Conservation (phyloP, 37 sponge, comb jelly and placozoan genomes). For the Theonella swinhoei region DNA sequence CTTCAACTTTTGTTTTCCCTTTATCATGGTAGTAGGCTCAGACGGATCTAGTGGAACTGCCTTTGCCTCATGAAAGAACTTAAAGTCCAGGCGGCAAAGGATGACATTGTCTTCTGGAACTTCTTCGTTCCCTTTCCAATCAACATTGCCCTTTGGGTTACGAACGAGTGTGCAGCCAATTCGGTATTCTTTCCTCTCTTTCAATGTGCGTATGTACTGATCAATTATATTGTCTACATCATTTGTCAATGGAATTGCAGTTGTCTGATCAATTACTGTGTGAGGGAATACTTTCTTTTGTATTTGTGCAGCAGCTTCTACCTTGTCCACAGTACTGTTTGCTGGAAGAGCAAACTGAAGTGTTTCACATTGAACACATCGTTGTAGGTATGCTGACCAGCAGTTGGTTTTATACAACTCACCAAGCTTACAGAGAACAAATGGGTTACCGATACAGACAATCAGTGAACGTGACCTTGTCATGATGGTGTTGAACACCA, state of each 20-base stretch:
- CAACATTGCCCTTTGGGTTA: conserved; percentile 4
- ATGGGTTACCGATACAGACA: conserved; percentile 55
- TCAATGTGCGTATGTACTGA: conserved; percentile 4
- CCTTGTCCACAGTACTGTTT: neutral
- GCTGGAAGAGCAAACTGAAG: neutral
- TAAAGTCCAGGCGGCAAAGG: neutral
- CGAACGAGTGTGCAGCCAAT: neutral
- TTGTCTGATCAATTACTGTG: neutral
- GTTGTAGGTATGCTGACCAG: conserved; percentile 43
- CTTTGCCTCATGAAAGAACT: conserved; percentile 4
- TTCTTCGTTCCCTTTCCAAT: neutral
- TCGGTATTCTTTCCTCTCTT: neutral
- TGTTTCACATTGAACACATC: conserved; percentile 36
- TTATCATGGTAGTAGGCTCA: neutral
- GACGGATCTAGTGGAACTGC: conserved; percentile 36
- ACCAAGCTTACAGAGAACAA: conserved; percentile 15
- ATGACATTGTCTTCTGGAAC: neutral
- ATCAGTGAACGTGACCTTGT: conserved; percentile 55
- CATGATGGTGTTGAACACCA: conserved; percentile 64
- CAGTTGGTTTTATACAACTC: neutral
- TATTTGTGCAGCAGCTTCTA: neutral
- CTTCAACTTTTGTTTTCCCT: conserved; percentile 16
- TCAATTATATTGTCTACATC: neutral
- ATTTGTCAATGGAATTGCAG: too few relatives aligned
- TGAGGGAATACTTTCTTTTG: conserved; percentile 14